Base-by-base conservation (phyloP, 2,888 invertebrate species). In the Lycocerus yunnanus region DNA sequence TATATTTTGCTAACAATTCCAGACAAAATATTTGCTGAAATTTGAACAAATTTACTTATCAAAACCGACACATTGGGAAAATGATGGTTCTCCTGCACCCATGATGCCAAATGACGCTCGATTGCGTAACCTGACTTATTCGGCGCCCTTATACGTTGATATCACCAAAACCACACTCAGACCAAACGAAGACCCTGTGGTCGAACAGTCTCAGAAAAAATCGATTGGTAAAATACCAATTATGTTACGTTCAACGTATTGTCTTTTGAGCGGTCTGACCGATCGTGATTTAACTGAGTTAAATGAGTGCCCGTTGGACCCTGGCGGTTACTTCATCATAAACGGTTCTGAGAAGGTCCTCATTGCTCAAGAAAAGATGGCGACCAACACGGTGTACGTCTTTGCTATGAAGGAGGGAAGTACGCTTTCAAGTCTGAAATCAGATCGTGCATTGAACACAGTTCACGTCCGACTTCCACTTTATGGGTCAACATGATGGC, bases 21-120 rank as follows among this genome's bases (percentile, higher is more conserved):
- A 93, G 89, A 95, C 97, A 0, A 92, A 95, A 77, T 99, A 97
- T 88, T 88, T 96, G 58, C 87, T 99, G 8, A 99, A 99, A 88
- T 99, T 99, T 88, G 99, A 98, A 86, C 99, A 99, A 88, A 99
- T 99, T 85, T 99, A 99, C 86, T 88, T 99, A 65, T 99, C 99
- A 0, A 99, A 99, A 87, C 99, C 99, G 2, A 99, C 99, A 8
- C 99, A 99, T 90, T 99, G 99, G 99, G 99, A 99, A 87, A 99
- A 99, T 88, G 99, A 99, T 90, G 99, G 99, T 84, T 97, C 98
- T 0, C 98, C 99, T 13, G 96, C 97, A 73, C 98, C 98, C 74
- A 98, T 99, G 98, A 99, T 99, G 98, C 99, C 99, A 0, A 99
- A 99, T 84, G 99, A 99, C 88, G 99, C 99, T 4, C 92, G 99